Base-by-base conservation (phyloP, 1,140 invertebrate species). In the Lineus longissimus region DNA sequence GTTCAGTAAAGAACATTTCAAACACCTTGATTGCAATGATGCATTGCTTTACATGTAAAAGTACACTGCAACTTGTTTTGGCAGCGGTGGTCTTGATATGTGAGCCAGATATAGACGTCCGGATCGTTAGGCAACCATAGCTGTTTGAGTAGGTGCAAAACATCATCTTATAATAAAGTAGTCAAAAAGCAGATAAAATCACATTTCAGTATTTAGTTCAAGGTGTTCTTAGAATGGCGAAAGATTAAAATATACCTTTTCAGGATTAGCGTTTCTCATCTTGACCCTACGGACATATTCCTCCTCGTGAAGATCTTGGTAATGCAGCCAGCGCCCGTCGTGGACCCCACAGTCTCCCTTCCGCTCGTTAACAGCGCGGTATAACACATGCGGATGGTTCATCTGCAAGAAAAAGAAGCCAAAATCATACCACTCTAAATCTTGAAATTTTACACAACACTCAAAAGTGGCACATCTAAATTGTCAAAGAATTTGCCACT, bases 381-480 rank as follows among this genome's bases (percentile, higher is more conserved):
- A 95, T 81, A 96, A 93, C 76, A 97, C 90, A 86, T 96, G 94
- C 74, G 93, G 93, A 88, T 95, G 93, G 84, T 94, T 93, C 88
- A 92, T 89, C 89, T 92, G 87, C 86, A 74, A 60, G 55, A 69
- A 63, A 25, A 65, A 51, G 11, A 7, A 27, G 19, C 47, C 29
- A 65, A 51, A 43, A 43, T 13, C 40, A 13, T 43, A 13, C 19
- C 40, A 43, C 11, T 43, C 19, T 43, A 19, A 43, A 43, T 13
- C 19, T 43, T 19, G 19, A 43, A 11, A 13, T 19, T 11, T 43
- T 43, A 19, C 11, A 43, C 19, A 19, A 19, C 11, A 43, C 19
- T 43, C 40, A 43, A 43, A 13, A 43, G 40, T n/a, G n/a, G n/a
- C n/a, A n/a, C n/a, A n/a, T n/a, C n/a, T n/a, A n/a, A n/a, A n/a